Conservation (phyloP, 2,113 vertebrate species). For the Ascaphus truei region DNA sequence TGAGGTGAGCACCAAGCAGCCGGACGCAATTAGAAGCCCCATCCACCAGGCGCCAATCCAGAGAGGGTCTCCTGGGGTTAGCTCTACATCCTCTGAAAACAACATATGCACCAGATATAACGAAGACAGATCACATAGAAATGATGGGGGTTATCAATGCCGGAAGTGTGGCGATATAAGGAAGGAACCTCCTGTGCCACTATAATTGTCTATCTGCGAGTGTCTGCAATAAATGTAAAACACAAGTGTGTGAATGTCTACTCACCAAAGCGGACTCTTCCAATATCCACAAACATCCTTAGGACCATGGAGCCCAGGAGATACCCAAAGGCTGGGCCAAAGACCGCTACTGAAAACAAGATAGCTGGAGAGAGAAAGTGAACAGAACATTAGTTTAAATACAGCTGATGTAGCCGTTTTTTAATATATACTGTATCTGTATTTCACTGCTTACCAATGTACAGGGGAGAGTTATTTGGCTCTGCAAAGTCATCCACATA, state of each 20-base stretch:
- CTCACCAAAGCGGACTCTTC: conserved; percentile 68
- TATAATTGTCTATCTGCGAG: no score
- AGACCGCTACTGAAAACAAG: conserved; percentile 85
- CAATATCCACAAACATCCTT: conserved; percentile 83
- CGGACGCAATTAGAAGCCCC: conserved; percentile 80
- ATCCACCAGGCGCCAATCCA: conserved; percentile 98
- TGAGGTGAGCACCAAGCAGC: conserved; percentile 73
- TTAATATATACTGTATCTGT: not conserved
- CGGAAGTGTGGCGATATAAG: no score
- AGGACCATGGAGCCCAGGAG: conserved; percentile 82
- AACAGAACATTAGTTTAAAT: not conserved
- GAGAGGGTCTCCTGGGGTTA: conserved; percentile 74
- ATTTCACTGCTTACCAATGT: conserved; percentile 72
- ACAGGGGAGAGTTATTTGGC: conserved; percentile 80
- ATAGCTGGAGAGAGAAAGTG: conserved; percentile 69
- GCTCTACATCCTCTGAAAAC: conserved; percentile 52
- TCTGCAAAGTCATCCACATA: conserved; percentile 90
- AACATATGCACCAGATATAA: not conserved
- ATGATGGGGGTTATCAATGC: no score
- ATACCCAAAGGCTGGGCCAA: conserved; percentile 88
- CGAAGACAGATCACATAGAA: not conserved
- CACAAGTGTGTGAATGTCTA: no score
- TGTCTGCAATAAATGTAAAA: no score
- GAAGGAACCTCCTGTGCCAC: no score
- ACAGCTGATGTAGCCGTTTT: not conserved